Conservation (phyloP, 2,888 invertebrate genomes). For the Stenchaetothrips biformis region DNA sequence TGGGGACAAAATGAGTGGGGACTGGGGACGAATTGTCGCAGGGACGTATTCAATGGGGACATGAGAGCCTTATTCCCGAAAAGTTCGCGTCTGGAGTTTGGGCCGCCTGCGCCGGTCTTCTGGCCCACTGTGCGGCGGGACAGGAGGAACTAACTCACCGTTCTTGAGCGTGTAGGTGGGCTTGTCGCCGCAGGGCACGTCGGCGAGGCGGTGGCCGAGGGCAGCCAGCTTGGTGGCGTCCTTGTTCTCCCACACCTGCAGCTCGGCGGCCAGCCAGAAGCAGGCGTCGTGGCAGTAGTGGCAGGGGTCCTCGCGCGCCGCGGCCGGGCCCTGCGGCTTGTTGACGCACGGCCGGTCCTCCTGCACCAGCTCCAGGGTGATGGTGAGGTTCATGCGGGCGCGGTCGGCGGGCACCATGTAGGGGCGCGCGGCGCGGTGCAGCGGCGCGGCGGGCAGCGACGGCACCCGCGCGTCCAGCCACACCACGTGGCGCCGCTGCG, state of each 20-base stretch:
- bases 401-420: not conserved
- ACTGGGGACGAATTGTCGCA: no score
- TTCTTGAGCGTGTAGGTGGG: not conserved
- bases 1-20: no score
- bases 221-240: not conserved
- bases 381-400: not conserved
- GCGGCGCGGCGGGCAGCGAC: not conserved
- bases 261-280: constrained; percentile 1
- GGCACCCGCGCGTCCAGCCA: constrained; percentile 5
- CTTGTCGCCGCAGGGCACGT: not conserved
- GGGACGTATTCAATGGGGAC: no score
- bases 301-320: not conserved
- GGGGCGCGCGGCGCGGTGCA: not conserved
- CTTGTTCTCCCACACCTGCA: constrained; percentile 20
- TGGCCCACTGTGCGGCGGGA: no score
- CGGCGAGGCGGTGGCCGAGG: not conserved
- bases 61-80: no score
- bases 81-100: no score
- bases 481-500: constrained; percentile 3
- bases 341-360: not conserved
- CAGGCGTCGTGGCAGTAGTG: constrained; percentile 14
- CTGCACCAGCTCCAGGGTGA: constrained; percentile 10
- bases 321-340: not conserved
- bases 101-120: no score
- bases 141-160: no score